Conservation (phyloP, 2,113 vertebrate genomes). For the Oncorhynchus nerka region DNA sequence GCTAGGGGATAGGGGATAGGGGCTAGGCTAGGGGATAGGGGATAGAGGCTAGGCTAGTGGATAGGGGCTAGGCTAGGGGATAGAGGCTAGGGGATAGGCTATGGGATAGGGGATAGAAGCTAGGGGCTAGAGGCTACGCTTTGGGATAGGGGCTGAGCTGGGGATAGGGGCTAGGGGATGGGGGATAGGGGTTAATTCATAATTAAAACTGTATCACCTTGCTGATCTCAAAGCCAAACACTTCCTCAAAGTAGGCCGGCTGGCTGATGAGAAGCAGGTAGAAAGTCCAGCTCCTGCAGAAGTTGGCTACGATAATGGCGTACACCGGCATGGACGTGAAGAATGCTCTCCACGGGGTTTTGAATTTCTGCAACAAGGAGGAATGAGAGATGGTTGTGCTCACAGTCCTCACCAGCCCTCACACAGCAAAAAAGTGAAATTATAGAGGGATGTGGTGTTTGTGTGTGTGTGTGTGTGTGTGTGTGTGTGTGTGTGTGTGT, state of each 20-base stretch:
- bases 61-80: too few relatives aligned
- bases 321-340: slow-evolving; percentile 95
- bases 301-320: slow-evolving; percentile 92
- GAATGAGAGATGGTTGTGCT: slow-evolving; percentile 33
- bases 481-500: neutral
- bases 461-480: neutral
- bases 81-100: too few relatives aligned
- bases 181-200: neutral
- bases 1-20: too few relatives aligned
- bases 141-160: too few relatives aligned
- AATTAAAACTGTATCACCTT: slow-evolving; percentile 73
- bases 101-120: too few relatives aligned
- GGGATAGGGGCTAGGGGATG: too few relatives aligned
- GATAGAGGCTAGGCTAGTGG: rapidly evolving
- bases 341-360: slow-evolving; percentile 87
- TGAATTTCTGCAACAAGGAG: slow-evolving; percentile 82
- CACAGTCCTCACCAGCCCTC: neutral
- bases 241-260: slow-evolving; percentile 91
- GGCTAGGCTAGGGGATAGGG: too few relatives aligned
- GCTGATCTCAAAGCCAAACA: slow-evolving; percentile 93
- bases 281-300: slow-evolving; percentile 94
- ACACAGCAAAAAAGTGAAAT: neutral
- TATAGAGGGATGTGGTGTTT: neutral
- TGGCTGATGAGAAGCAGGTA: slow-evolving; percentile 92
- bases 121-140: too few relatives aligned